Percentiles rank a stretch among this genome's conserved stretches.
These are phyloP conservation scores for Carlito syrichta DNA, from an alignment of 2,113 vertebrate species.

Conservation along the genomic window DNA sequence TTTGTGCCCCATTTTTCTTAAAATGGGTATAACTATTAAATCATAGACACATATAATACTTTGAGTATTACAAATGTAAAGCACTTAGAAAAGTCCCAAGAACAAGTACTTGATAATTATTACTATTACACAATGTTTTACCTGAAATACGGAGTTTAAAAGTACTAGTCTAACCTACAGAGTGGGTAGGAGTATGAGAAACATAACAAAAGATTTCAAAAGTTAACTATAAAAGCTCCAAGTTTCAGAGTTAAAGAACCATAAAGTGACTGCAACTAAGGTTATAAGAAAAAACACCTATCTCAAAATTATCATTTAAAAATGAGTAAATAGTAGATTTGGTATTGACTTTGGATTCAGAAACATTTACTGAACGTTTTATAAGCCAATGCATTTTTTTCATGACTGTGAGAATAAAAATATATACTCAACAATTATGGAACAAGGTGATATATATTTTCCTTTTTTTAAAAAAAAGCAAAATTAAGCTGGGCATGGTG, in stretches of 20 bases:
- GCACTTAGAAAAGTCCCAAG: not conserved
- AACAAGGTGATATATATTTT: not conserved
- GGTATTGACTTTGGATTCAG: not conserved
- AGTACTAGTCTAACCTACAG: not conserved
- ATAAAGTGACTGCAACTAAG: conserved; percentile 1
- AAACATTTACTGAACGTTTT: conserved; percentile 37
- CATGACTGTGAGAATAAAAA: not conserved
- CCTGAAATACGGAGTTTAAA: not conserved
- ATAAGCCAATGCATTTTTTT: not conserved
- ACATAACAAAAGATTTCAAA: not conserved
- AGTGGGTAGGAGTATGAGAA: not conserved
- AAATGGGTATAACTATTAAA: not conserved
- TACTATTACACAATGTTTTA: not conserved
- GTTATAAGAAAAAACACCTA: not conserved
- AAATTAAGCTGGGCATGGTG: not conserved
- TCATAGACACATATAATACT: not conserved
- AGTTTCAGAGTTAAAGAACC: not conserved
- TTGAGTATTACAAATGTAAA: conserved; percentile 9
- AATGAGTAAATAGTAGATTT: not conserved
- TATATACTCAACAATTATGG: not conserved
- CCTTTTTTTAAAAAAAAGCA: not conserved
- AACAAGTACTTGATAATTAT: not conserved
- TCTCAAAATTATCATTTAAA: conserved; percentile 10
- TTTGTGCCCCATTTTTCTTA: conserved; percentile 12
- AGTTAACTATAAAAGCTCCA: not conserved